Evolutionary conservation across 2,113 vertebrate species (phyloP), one percentile per base, ranked within the genome.

Genomic region (Paradoxurus hermaphroditus): DNA sequence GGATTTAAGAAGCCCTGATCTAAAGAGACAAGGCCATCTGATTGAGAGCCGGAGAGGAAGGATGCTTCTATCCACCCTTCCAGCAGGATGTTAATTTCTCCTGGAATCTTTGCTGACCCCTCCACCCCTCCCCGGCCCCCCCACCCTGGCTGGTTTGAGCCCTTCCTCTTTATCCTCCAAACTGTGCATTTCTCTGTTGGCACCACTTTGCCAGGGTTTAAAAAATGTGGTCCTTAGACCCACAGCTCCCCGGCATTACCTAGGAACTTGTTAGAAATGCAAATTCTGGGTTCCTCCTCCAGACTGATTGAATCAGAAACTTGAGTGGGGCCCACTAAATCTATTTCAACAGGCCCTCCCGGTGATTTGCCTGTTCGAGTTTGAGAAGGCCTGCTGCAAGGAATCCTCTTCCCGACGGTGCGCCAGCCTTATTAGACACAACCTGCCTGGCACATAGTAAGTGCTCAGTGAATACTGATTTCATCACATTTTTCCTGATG

Each of bases 41-140:
- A 68, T 11, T 31, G 44, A 29, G 34, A 56, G 15, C 6, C 4
- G 0, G n/a, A 34, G 49, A 63, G 79, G n/a, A 86, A 56, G n/a
- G 67, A 59, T 36, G 75, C 41, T n/a, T 46, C n/a, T 34, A 8
- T 10, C 3, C 10, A 16, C 1, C 21, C 10, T 29, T 29, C 44
- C 72, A 19, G n/a, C 27, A 25, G 36, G 36, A 46, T 63, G 21
- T 36, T 29, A 67, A 72, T 46, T 91, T 25, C 31, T 89, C 18
- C 7, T n/a, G 10, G 84, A 70, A 14, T 53, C 75, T 70, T 93
- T 0, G 0, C 34, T 8, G 4, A 6, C 27, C 56, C 23, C 3
- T 49, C 51, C 14, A 0, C 0, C 0, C 8, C 25, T 8, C 7
- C 4, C 15, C 15, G 6, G 1, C n/a, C 3, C 9, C 67, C 18